Evolutionary conservation across 30 jellyfish, hydroid and myxozoan genomes (phyloP), one percentile per base, ranked within the genome.

Genomic region (Phacellophora camtschatica): DNA sequence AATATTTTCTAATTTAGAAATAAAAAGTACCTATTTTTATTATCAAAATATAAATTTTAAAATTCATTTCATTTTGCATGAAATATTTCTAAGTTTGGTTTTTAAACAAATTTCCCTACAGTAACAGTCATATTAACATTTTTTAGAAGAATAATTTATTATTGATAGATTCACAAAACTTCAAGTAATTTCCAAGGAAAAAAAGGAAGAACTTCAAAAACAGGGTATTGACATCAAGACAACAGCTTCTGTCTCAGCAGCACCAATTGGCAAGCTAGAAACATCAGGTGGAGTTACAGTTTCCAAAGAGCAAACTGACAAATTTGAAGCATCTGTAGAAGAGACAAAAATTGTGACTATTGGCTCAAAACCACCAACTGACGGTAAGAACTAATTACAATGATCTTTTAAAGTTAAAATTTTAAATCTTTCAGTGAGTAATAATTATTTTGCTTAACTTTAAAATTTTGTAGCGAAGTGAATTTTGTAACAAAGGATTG

Each of bases 281-380:
- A 31, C 77, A 5, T 45, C 46, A 4, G 31, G 78, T 10, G 70
- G 41, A 24, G 15, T 56, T 5, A 39, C 29, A 32, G 53, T 75
- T 4, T 10, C 69, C 4, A 36, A 39, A 1, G 54, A 56, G 22
- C 66, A 56, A 12, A 75, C 11, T 2, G 76, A 75, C n/a, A 56
- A 75, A 37, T 75, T 50, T 28, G 67, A 75, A 36, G 36, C 55
- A 49, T 35, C 88, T 16, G 51, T 75, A 1, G 68, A 56, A 5
- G 30, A 20, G 5, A 57, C 66, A 16, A 56, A 75, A 25, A 15
- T 75, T 1, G 77, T 56, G 12, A 37, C 88, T 11, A 27, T 75
- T 54, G 88, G 88, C 5, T 54, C 88, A 2, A 75, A 18, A 19
- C 88, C 74, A 8, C 88, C 88, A 1, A 56, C 23, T 5, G 79